Conservation (phyloP, 2,113 vertebrate species). For the Microtus ochrogaster region DNA sequence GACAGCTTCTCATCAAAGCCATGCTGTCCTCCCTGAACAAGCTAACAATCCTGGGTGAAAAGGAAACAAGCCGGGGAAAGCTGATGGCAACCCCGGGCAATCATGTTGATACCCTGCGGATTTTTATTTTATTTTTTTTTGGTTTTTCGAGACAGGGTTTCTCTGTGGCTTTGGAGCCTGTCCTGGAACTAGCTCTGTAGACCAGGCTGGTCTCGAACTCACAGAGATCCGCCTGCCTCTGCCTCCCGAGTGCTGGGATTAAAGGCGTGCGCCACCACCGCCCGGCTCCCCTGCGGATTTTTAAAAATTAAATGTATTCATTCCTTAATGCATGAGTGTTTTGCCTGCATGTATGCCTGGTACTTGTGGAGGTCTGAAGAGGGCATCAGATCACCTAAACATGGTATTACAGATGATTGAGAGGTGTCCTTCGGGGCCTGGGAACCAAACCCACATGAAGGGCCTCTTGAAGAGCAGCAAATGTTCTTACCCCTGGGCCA, state of each 20-base stretch:
- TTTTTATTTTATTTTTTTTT: too few species aligned
- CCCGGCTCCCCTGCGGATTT: not conserved
- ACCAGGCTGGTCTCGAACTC: too few species aligned
- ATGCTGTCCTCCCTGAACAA: not conserved
- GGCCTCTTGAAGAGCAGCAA: not conserved
- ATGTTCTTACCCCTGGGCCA: not conserved
- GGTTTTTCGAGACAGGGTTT: too few species aligned
- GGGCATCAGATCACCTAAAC: too few species aligned
- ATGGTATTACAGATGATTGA: not conserved
- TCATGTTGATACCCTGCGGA: not conserved
- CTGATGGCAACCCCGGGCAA: not conserved
- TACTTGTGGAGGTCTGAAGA: not conserved
- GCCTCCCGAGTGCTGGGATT: too few species aligned
- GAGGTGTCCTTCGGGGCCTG: not conserved
- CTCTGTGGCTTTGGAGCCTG: too few species aligned
- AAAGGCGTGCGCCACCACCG: too few species aligned
- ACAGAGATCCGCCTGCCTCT: too few species aligned
- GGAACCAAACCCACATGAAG: not conserved
- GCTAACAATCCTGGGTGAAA: not conserved
- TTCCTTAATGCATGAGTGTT: not conserved
- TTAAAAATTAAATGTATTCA: not conserved
- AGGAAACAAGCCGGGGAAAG: not conserved
- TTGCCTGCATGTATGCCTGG: not conserved
- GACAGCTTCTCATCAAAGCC: not conserved
- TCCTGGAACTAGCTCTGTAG: too few species aligned